phyloP scores from a whole-genome alignment of 1,140 invertebrate species.

The Charaxes varanes region DNA sequence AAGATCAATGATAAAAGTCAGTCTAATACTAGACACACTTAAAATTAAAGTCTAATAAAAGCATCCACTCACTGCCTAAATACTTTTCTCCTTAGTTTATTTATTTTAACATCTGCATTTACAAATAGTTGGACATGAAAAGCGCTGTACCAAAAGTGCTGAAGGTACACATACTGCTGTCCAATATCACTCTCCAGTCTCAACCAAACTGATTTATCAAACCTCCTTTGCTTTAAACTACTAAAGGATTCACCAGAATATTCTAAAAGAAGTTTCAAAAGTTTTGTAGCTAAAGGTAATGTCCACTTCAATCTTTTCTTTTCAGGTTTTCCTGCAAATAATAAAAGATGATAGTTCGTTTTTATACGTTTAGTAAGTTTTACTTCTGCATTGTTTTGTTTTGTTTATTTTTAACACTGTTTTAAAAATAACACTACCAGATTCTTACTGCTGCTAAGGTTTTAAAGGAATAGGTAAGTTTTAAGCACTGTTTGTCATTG shows the following conservation, averaged over 20 bases:
- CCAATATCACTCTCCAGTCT: constrained; percentile 40
- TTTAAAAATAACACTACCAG: too few species aligned
- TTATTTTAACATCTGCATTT: constrained; percentile 36
- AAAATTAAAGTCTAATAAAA: too few species aligned
- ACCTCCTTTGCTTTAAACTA: constrained; percentile 41
- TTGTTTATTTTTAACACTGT: too few species aligned
- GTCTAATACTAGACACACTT: too few species aligned
- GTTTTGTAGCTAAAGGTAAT: constrained; percentile 37
- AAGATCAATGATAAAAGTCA: too few species aligned
- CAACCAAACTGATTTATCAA: constrained; percentile 43
- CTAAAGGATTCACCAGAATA: constrained; percentile 32
- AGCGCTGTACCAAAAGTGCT: constrained; percentile 38
- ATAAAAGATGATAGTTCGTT: too few species aligned
- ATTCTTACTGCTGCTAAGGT: too few species aligned
- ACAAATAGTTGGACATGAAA: constrained; percentile 53
- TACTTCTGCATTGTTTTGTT: too few species aligned
- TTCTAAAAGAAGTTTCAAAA: constrained; percentile 37
- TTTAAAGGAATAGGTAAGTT: too few species aligned
- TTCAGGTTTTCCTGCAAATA: constrained; percentile 36
- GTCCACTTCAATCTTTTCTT: constrained; percentile 42
- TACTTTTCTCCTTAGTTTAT: constrained; percentile 33
- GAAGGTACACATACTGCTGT: constrained; percentile 35
- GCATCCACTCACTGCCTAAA: too few species aligned
- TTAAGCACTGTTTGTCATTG: too few species aligned
- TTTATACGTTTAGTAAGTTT: too few species aligned